Base-by-base conservation (phyloP, 2,888 invertebrate species). In the Crocallis elinguaria region DNA sequence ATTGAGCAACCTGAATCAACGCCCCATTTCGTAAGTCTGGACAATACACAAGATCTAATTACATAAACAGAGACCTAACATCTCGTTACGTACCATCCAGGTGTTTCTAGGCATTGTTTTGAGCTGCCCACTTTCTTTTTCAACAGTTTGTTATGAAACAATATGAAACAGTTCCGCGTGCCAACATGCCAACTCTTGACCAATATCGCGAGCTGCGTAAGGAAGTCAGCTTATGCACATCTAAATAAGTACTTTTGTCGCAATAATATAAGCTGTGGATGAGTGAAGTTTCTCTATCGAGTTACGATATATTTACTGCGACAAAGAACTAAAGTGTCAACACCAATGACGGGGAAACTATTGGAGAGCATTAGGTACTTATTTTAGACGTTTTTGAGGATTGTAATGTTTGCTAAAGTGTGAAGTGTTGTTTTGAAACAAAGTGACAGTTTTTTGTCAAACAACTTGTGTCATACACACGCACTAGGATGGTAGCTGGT, bases 101-200 rank as follows among this genome's bases (percentile, higher is more conserved):
- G 49, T 59, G 56, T 50, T 53, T 13, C 19, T 37, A 23, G 12
- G 45, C 55, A 60, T 62, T 60, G 62, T 60, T 53, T 33, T 11
- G 44, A 19, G 35, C 33, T 44, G 56, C 45, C 35, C 2, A 45
- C 60, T 58, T 57, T 62, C 60, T 53, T 58, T 50, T 57, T 52
- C 36, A 49, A 43, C 54, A 48, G 42, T 29, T 25, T 1, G 49
- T 62, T 60, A 60, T 53, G 60, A 60, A 60, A 57, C 57, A 54
- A 35, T 17, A 29, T 27, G 16, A 9, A 43, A 30, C 43, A 13
- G 38, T 49, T 58, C 44, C 49, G 55, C 39, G 55, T 19, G 43
- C 35, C 25, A 13, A 44, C 29, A 27, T 19, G 43, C 35, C 25
- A 13, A 44, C 29, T 19, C 36, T 39, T 37, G 36, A 33, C 44